A percentile compares a stretch with the other conserved stretches of the same genome.
Evolutionary conservation across 2,888 invertebrate genomes (phyloP).

Genomic region (Diploptera punctata): DNA sequence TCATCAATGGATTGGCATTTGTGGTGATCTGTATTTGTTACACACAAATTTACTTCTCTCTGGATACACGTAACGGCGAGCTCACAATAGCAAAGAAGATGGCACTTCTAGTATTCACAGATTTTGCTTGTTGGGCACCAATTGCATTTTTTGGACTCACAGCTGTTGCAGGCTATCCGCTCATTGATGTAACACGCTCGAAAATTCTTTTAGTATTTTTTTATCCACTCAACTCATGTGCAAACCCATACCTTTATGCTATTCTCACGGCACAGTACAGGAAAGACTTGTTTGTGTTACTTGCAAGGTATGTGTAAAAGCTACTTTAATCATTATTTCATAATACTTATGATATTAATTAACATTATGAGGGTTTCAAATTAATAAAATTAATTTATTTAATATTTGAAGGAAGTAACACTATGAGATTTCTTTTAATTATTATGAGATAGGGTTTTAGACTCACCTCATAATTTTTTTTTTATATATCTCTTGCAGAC

Average conservation of each 20-base stretch:
- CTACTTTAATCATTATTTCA: background rate
- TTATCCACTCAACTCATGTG: conserved; percentile 90
- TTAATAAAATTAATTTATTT: no score
- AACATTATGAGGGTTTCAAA: no score
- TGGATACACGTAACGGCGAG: conserved; percentile 73
- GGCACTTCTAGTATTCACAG: conserved; percentile 87
- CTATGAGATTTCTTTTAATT: no score
- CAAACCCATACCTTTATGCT: conserved; percentile 92
- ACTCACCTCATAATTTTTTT: no score
- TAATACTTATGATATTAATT: no score
- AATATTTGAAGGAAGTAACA: no score
- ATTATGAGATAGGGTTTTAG: no score
- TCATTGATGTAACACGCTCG: conserved; percentile 82
- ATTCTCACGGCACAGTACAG: conserved; percentile 88
- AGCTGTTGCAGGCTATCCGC: conserved; percentile 81
- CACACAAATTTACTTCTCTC: conserved; percentile 82
- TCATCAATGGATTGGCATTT: conserved; percentile 82
- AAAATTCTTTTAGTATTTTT: conserved; percentile 88
- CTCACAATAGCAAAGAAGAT: conserved; percentile 86
- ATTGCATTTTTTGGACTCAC: conserved; percentile 89
- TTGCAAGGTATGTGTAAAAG: conserved; percentile 64
- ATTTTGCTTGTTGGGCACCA: conserved; percentile 86
- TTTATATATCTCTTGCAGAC: no score
- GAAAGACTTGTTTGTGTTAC: conserved; percentile 71
- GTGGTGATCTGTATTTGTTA: conserved; percentile 84